phyloP scores from a whole-genome alignment of 2,113 vertebrate genomes.

The Chamaetylas fuelleborni region DNA sequence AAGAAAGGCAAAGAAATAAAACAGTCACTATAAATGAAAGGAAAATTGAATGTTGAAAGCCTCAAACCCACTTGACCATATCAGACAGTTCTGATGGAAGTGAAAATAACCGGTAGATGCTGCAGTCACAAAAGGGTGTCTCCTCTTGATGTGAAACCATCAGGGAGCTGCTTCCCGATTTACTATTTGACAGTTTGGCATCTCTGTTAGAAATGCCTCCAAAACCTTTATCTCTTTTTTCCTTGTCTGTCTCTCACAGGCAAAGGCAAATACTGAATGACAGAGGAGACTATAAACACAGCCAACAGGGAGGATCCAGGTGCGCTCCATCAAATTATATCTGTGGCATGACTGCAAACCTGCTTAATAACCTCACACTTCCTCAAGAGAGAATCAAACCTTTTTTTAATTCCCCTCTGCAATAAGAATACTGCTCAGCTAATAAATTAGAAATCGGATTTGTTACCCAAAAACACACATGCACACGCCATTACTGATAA shows the following conservation, averaged over 20 bases:
- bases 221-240: constrained; percentile 27
- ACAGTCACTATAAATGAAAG: constrained; percentile 30
- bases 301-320: constrained; percentile 38
- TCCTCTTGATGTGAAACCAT: constrained; percentile 40
- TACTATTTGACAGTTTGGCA: constrained; percentile 59
- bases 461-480: background rate
- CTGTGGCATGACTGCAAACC: background rate
- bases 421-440: background rate
- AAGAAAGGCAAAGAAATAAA: constrained; percentile 46
- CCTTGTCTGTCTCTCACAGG: constrained; percentile 20
- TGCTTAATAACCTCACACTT: constrained; percentile 1
- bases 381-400: background rate
- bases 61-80: constrained; percentile 54
- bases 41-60: constrained; percentile 36
- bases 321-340: constrained; percentile 5
- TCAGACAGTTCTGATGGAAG: constrained; percentile 48
- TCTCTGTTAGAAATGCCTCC: constrained; percentile 49
- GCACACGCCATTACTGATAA: background rate
- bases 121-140: constrained; percentile 23
- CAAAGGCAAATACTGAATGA: constrained; percentile 48
- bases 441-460: background rate
- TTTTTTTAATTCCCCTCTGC: background rate
- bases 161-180: constrained; percentile 31
- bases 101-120: background rate
- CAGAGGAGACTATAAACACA: constrained; percentile 48